Evolutionary conservation across 2,113 vertebrate genomes (phyloP), one percentile per base, ranked within the genome.

Genomic region (Psilopsiagon aurifrons): DNA sequence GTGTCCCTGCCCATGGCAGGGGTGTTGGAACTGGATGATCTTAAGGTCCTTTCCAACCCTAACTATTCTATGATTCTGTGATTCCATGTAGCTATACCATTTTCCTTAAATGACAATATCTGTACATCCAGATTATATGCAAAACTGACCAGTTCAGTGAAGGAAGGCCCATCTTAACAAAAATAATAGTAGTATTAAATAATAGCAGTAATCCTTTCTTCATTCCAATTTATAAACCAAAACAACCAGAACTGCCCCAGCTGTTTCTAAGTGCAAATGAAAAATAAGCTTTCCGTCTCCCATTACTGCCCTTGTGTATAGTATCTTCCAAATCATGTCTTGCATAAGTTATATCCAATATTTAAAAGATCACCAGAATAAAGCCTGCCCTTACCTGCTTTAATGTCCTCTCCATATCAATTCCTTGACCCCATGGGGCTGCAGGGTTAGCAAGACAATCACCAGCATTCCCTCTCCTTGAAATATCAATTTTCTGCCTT

Each of bases 371-470:
- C 7, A 64, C 15, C 46, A 57, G 62, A 88, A 71, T 28, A 93
- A 91, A 89, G 27, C 19, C 35, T 52, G 19, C 3, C 4, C 83
- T 94, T 94, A 99, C 99, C 99, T 99, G 99, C 97, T 99, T 99
- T 64, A 99, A 98, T 2, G 99, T 99, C n/a, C 99, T 99, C 85
- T 99, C 99, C 99, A 99, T 99, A 95, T 99, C 99, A 95, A 99
- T 99, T 55, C 99, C 99, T 97, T 99, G 99, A 88, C 99, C 99
- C 99, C 99, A 99, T 2, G 99, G 99, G 66, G 99, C 99, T 49
- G 99, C 99, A 43, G 99, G 99, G 92, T 99, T 99, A 59, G 99
- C 99, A 86, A 99, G 98, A 94, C 99, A 99, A 97, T 99, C 99
- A 10, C 99, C 99, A n/a, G 99, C 99, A 78, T 99, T 99, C 70